Evolutionary conservation across 2,113 vertebrate genomes (phyloP), one percentile per base, ranked within the genome.

Genomic region (Nothocercus julius): DNA sequence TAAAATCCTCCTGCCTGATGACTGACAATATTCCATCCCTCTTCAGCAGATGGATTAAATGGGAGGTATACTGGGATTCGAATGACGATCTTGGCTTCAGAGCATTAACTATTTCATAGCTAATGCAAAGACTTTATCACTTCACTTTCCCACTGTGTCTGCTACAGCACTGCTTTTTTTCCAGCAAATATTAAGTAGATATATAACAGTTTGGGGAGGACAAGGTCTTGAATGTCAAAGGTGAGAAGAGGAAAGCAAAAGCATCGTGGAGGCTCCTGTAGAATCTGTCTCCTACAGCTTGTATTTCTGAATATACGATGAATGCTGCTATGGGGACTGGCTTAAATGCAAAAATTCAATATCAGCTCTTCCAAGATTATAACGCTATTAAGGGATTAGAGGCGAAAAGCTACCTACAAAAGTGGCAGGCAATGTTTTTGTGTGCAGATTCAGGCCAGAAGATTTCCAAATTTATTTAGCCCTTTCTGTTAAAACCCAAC

Each of bases 11-110:
- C 54, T 87, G 92, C 74, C 69, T 94, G 85, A 92, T 96, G 94
- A 86, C 81, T 96, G 90, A 92, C 0, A 1, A 93, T 87, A 93
- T 79, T 82, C 20, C 77, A 82, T 89, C 66, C 69, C 81, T 69
- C 53, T 82, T 93, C 86, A 87, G 86, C 86, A 96, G 93, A 92
- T 93, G 92, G 93, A 96, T 96, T 96, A 95, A 95, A 92, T 82
- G 30, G 66, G 69, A 96, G 18, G 87, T 95, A 58, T 88, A 63
- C 49, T 89, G 92, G 77, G 92, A 97, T 78, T 96, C 86, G 78
- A 79, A 85, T 20, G 2, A 90, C 1, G 4, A 49, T 87, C 58
- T 89, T 81, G 78, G 82, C 76, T 92, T 89, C 64, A 61, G 34
- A 92, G 10, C 25, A 8, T 96, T 96, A 96, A 96, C 92, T 72